These are phyloP conservation scores for Pogonognathellus flavescens DNA, from an alignment of 1,140 invertebrate species.

Conservation along the genomic window DNA sequence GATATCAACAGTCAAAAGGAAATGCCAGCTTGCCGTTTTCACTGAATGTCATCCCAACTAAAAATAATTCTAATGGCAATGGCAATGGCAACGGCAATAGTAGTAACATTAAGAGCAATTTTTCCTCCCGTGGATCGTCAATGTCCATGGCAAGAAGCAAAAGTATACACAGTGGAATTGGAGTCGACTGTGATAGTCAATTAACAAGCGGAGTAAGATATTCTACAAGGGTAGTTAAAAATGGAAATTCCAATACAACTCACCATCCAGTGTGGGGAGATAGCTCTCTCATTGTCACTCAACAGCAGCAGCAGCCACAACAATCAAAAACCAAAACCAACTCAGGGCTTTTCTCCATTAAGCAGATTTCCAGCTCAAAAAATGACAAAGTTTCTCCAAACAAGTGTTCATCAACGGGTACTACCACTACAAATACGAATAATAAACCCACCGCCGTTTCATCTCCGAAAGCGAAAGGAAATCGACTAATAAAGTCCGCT, in stretches of 20 bases:
- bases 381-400: neutral
- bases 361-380: neutral
- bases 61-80: constrained; percentile 6
- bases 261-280: neutral
- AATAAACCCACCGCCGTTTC: neutral
- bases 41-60: constrained; percentile 12
- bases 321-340: neutral
- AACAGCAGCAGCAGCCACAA: neutral
- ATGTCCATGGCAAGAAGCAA: constrained; percentile 5
- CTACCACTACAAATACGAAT: neutral
- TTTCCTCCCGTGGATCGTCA: neutral
- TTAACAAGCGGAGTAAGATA: neutral
- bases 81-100: neutral
- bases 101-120: neutral
- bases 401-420: neutral
- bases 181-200: neutral
- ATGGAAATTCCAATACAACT: neutral
- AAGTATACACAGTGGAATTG: constrained; percentile 14
- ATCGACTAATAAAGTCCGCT: neutral
- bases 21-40: constrained; percentile 25
- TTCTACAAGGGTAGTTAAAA: neutral
- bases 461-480: neutral
- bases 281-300: neutral
- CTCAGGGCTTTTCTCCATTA: neutral
- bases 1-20: neutral